Evolutionary conservation across 2,888 invertebrate species (phyloP), one percentile per base, ranked within the genome.

Genomic region (Aplocera efformata): DNA sequence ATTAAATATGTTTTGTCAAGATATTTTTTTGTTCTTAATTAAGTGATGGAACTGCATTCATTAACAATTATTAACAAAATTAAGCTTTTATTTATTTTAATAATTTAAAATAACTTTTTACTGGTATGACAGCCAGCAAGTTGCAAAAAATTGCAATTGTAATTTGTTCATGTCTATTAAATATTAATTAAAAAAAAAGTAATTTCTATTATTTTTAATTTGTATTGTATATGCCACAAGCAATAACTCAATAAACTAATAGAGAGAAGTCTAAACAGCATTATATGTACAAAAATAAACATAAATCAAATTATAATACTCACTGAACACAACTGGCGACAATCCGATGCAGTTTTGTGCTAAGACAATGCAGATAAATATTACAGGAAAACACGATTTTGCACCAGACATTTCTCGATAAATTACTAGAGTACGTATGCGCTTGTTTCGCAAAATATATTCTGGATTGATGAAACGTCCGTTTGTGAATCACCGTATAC

Each of bases 271-370:
- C 10, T 35, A 35, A 38, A 28, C 28, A 20, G 22, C 10, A 31
- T 32, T 9, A 27, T 20, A 30, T 32, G n/a, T n/a, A n/a, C n/a
- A 41, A 29, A 40, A 38, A 31, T 21, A 44, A 35, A 50, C 26
- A 38, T 38, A 33, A 51, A 56, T 44, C 26, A 17, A 42, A 43
- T 42, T 43, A 47, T 26, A 48, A 49, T 67, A 86, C 86, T 84
- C 50, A 88, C 86, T 84, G 44, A 88, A 72, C 51, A 88, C 78
- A 52, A 88, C 79, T 28, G 86, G 86, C 27, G 86, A 88, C 25
- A 86, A 61, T 53, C 85, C 84, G 37, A 73, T 63, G 25, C 80
- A 76, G 48, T 78, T 70, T 48, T 71, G 71, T 31, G 77, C 64
- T 42, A 84, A 53, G 42, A 81, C 60, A 55, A 73, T 67, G 55